phyloP scores from a whole-genome alignment of 1,140 invertebrate species.

The Papilio helenus region DNA sequence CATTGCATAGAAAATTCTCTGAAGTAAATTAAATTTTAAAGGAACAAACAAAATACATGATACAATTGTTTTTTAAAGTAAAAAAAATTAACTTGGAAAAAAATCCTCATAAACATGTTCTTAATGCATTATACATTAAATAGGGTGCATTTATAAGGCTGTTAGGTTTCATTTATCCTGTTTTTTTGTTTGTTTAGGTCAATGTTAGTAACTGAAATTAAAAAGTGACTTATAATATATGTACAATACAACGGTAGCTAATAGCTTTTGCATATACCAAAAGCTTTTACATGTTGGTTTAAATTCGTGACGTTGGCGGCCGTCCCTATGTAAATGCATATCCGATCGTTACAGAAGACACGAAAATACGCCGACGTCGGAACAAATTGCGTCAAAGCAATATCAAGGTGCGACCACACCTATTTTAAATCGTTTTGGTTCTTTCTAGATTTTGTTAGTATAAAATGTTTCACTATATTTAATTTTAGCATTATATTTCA shows the following conservation, averaged over 20 bases:
- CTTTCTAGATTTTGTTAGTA: not conserved
- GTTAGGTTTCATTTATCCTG: too few relatives aligned
- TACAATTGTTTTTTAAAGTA: too few relatives aligned
- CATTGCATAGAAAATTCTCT: not conserved
- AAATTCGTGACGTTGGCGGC: not conserved
- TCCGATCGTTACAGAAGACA: conserved; percentile 14
- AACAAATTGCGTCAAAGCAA: conserved; percentile 12
- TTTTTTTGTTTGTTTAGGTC: not conserved
- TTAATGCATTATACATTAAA: too few relatives aligned
- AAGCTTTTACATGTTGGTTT: conserved; percentile 7
- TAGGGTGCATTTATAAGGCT: too few relatives aligned
- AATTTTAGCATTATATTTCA: too few relatives aligned
- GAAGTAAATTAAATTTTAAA: not conserved
- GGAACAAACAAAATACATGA: not conserved
- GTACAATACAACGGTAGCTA: not conserved
- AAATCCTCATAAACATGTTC: too few relatives aligned
- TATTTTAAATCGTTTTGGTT: not conserved
- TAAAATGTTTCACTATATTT: not conserved
- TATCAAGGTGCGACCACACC: not conserved
- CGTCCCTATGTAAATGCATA: conserved; percentile 14
- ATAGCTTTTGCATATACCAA: not conserved
- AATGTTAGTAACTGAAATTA: not conserved
- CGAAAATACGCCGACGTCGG: conserved; percentile 7
- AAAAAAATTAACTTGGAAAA: too few relatives aligned
- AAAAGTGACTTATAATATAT: not conserved